Conservation (phyloP, 2,888 invertebrate species). For the Cheilosia variabilis region DNA sequence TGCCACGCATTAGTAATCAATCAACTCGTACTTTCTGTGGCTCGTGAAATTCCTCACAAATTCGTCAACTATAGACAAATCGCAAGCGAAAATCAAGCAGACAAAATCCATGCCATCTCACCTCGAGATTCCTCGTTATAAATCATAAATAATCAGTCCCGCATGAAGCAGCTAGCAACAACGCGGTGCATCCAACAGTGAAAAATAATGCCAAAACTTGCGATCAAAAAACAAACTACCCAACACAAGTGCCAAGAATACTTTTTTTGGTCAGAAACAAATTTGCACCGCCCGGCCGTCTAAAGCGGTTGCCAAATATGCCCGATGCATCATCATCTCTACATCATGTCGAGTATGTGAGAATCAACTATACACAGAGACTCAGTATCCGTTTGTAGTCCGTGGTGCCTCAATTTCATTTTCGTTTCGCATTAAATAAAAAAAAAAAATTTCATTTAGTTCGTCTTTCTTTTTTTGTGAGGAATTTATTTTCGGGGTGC, state of each 20-base stretch:
- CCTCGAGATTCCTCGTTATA: constrained; percentile 21
- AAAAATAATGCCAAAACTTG: constrained; percentile 49
- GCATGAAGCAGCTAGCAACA: constrained; percentile 59
- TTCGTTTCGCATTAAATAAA: constrained; percentile 37
- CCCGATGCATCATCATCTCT: constrained; percentile 69
- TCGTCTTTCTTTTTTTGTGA: background rate
- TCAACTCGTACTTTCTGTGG: too few species aligned
- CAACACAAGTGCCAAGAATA: constrained; percentile 52
- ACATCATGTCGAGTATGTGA: constrained; percentile 47
- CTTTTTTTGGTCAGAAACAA: constrained; percentile 60
- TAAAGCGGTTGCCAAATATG: constrained; percentile 67
- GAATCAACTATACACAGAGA: constrained; percentile 18
- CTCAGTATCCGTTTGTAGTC: background rate
- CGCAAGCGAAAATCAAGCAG: background rate
- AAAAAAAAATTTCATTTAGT: background rate
- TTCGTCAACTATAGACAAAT: constrained; percentile 6
- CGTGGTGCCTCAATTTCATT: constrained; percentile 52
- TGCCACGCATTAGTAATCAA: too few species aligned
- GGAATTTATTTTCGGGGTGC: constrained; percentile 60
- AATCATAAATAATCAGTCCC: constrained; percentile 63
- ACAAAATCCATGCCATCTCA: background rate
- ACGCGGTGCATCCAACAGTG: constrained; percentile 56
- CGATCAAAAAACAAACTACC: constrained; percentile 20
- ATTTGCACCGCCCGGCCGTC: constrained; percentile 46
- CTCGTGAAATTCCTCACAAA: too few species aligned